Evolutionary conservation across 53 echinoderm and acorn worm species (phyloP).

Genomic region (Holothuria leucospilota): DNA sequence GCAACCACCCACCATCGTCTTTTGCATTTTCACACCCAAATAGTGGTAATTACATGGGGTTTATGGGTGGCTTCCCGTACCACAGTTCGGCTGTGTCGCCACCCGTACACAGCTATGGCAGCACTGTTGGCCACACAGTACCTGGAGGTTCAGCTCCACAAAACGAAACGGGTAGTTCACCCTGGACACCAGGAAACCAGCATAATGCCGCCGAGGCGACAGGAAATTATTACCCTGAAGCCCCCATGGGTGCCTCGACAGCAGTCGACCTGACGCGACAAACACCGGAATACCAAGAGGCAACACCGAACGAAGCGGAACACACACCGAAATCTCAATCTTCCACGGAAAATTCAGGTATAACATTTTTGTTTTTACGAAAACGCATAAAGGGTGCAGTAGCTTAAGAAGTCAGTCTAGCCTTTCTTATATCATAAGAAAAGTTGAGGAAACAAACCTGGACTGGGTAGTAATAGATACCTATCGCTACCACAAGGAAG

Average conservation of each 20-base stretch:
- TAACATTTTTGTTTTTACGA: no score
- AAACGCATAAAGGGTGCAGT: no score
- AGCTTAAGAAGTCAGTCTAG: no score
- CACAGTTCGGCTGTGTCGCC: conserved; percentile 46
- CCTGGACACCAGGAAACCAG: conserved; percentile 34
- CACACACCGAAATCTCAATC: conserved; percentile 40
- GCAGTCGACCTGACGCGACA: conserved; percentile 42
- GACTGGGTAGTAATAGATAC: no score
- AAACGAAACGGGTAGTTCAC: conserved; percentile 26
- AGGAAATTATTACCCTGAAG: conserved; percentile 14
- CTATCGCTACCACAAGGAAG: no score
- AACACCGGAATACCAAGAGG: conserved; percentile 33
- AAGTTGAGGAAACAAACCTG: no score
- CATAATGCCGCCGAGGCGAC: conserved; percentile 8
- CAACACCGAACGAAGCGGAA: conserved; percentile 41
- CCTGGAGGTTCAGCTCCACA: conserved; percentile 27
- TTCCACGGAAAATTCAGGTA: conserved; percentile 37
- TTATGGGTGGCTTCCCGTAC: conserved; percentile 83
- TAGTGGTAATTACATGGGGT: conserved; percentile 77
- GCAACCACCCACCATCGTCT: conserved; percentile 63
- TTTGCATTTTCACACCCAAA: conserved; percentile 59
- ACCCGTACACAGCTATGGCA: conserved; percentile 37
- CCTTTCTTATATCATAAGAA: no score
- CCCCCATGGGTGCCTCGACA: conserved; percentile 36
- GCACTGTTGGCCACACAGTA: not conserved